Evolutionary conservation across 2,797 vertebrate species (phyloP).

Genomic region (Serranus cabrilla): DNA sequence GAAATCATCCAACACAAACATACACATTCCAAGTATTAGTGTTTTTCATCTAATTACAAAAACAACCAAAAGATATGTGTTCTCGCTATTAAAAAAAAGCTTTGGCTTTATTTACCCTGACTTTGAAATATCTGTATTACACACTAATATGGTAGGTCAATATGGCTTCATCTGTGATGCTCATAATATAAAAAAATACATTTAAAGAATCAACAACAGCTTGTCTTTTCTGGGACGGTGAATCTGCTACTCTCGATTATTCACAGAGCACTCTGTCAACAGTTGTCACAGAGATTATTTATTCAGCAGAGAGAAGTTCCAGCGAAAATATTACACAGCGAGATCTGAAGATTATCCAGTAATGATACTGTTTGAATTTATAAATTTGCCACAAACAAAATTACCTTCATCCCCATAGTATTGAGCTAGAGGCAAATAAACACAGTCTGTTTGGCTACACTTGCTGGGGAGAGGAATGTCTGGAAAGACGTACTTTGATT

Average conservation of each 20-base stretch:
- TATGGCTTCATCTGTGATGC: conserved; percentile 15
- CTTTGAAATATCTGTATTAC: conserved; percentile 16
- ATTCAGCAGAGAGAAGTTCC: conserved; percentile 8
- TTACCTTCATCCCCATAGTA: not conserved
- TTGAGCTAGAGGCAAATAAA: not conserved
- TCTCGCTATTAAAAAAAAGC: not conserved
- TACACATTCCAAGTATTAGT: not conserved
- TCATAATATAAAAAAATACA: conserved; percentile 10
- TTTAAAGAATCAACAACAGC: conserved; percentile 4
- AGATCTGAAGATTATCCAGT: conserved; percentile 2
- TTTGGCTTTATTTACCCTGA: conserved; percentile 21
- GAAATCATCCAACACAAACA: conserved; percentile 26
- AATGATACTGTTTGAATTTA: not conserved
- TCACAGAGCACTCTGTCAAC: conserved; percentile 19
- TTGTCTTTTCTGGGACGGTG: conserved; percentile 4
- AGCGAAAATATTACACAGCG: conserved; percentile 27
- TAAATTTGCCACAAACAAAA: not conserved
- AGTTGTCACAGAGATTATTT: conserved; percentile 10
- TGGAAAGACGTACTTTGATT: too few species aligned
- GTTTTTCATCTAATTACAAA: conserved; percentile 24
- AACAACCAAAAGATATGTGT: not conserved
- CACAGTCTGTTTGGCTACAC: not conserved
- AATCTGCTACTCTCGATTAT: conserved; percentile 12
- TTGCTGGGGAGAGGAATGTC: too few species aligned
- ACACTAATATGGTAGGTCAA: conserved; percentile 16